A percentile compares a stretch with the other conserved stretches of the same genome.
phyloP scores from a whole-genome alignment of 2,888 invertebrate genomes.

The Drosophila buzzatii region DNA sequence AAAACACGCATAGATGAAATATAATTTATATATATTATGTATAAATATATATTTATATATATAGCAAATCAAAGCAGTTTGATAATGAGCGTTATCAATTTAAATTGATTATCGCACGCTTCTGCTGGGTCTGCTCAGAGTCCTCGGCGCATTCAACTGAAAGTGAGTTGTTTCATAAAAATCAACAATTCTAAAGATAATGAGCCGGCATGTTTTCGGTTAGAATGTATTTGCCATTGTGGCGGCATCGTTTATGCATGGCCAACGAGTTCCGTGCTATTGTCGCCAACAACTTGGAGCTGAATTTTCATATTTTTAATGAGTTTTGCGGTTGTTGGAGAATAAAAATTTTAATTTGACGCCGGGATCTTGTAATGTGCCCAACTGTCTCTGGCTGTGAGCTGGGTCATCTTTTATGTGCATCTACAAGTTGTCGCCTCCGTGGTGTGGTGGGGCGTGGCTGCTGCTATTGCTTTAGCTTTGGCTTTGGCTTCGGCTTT shows the following conservation, averaged over 20 bases:
- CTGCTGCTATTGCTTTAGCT: neutral
- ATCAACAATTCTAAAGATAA: slow-evolving; percentile 13
- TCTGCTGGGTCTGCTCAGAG: neutral
- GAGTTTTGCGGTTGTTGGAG: slow-evolving; percentile 44
- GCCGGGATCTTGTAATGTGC: slow-evolving; percentile 37
- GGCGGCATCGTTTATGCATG: neutral
- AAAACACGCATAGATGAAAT: too few relatives aligned
- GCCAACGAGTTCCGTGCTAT: slow-evolving; percentile 18
- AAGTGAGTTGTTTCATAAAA: neutral
- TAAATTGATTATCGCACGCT: neutral
- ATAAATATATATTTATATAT: too few relatives aligned
- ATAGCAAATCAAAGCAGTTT: neutral
- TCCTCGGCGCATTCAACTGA: neutral
- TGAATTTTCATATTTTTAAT: slow-evolving; percentile 56
- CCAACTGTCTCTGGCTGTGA: slow-evolving; percentile 33
- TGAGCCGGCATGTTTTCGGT: slow-evolving; percentile 13
- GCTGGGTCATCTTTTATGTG: slow-evolving; percentile 24
- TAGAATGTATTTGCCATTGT: neutral
- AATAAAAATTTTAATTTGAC: slow-evolving; percentile 26
- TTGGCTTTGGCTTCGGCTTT: neutral
- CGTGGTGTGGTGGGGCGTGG: neutral
- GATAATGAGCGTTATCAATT: neutral
- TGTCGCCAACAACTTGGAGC: slow-evolving; percentile 15
- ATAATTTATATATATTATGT: too few relatives aligned
- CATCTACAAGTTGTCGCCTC: slow-evolving; percentile 18